A percentile compares a stretch with the other conserved stretches of the same genome.
These are phyloP conservation scores for Equus przewalskii DNA, from an alignment of 2,113 vertebrate species.

Conservation along the genomic window DNA sequence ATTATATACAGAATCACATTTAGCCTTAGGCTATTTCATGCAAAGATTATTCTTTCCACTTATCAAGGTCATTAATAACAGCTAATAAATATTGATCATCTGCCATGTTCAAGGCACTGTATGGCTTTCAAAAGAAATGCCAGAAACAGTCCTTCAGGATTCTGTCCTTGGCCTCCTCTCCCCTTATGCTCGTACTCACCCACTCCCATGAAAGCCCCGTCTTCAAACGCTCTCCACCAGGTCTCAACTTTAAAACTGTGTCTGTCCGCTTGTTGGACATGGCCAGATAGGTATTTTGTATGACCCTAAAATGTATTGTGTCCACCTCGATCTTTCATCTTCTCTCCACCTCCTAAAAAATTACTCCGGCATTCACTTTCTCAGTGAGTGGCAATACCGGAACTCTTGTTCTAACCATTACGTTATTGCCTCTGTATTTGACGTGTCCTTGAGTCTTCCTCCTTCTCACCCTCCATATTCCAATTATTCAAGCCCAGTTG, in stretches of 20 bases:
- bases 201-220: background rate
- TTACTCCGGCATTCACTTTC: background rate
- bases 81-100: background rate
- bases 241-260: background rate
- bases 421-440: background rate
- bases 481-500: background rate
- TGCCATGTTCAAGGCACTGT: background rate
- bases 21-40: slow-evolving; percentile 36
- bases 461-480: background rate
- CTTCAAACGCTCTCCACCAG: background rate
- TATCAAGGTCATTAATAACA: background rate
- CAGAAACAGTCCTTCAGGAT: background rate
- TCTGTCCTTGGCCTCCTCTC: background rate
- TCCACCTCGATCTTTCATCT: background rate
- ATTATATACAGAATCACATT: background rate
- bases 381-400: background rate
- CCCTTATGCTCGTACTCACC: background rate
- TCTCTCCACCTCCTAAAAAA: background rate
- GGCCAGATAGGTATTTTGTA: background rate
- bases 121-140: background rate
- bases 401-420: background rate
- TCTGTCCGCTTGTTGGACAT: background rate
- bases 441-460: background rate
- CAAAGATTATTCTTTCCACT: background rate
- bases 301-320: background rate